Evolutionary conservation across 2,888 invertebrate genomes (phyloP), one percentile per base, ranked within the genome.

Genomic region (Cordylochernes scorpioides): DNA sequence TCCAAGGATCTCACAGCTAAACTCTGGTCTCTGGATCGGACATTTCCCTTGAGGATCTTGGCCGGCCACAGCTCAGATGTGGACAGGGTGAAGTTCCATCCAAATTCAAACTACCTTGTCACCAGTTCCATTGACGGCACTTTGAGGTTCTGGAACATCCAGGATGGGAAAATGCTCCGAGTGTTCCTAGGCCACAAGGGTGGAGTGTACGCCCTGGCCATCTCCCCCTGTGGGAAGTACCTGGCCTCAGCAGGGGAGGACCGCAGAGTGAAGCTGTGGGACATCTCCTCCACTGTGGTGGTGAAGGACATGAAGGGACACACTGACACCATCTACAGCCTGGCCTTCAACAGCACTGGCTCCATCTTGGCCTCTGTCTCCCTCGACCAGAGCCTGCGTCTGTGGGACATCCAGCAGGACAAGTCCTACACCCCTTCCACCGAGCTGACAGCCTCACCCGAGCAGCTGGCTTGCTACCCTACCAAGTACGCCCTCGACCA

Each of bases 101-200:
- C 84, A 1, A 88, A 84, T 54, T 71, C 73, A 41, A 66, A 70
- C 43, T 86, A 88, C 51, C 49, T 86, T 41, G 82, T 78, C 18
- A 75, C 78, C 0, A 86, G 82, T 8, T 75, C 84, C 2, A 65
- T 71, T n/a, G 88, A 88, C 58, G 70, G 70, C 49, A 72, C 72
- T 21, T 68, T 84, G 27, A 64, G 86, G 17, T 55, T 88, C 45
- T 88, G 84, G 84, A 69, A 66, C 41, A 65, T 77, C 29, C 68
- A 71, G 36, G 73, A 74, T 46, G 80, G 74, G 9, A 68, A 68
- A 42, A 43, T 46, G 28, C 66, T 78, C 39, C 63, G 86, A 29
- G 65, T 86, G 24, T 66, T 78, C 40, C 62, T 67, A 24, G 78
- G 73, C 7, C 71, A 75, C 44, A 65, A 70, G 41, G 71, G 68